Base-by-base conservation (phyloP, 2,113 vertebrate species). In the Gobio gobio region DNA sequence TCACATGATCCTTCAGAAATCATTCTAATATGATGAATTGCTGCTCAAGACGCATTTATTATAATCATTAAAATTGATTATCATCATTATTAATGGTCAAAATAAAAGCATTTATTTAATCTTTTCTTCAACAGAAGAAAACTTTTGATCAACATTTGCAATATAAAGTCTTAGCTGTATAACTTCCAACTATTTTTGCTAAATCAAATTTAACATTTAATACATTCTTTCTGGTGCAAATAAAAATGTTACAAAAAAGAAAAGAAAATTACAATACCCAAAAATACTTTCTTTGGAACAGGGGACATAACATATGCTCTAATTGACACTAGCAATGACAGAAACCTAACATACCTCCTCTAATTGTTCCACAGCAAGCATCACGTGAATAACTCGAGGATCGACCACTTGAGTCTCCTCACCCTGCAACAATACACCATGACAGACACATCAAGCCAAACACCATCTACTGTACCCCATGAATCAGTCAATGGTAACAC, bases 381-480 rank as follows among this genome's bases (percentile, higher is more conserved):
- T 97, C 88, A 99, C 97, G 49, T 99, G 97, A 91, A 98, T 95
- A 88, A 98, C 95, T 51, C 97, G 96, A 85, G 98, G 98, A 93
- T 99, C 98, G 76, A 99, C 96, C 0, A 95, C 95, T 90, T 97
- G 97, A 82, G 96, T 96, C 89, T 97, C 97, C 85, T 96, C 94
- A 88, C 92, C 96, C 98, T 99, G 81, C 9, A 63, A 54, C 47
- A 77, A 29, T 58, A 58, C 76, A 84, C 24, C 0, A 7, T 10
- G 14, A 51, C 26, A 22, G 59, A 72, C 36, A 74, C 36, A 74
- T 56, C 10, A 22, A n/a, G 3, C 3, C 51, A 73, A 66, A 73
- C n/a, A 33, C 18, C 14, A 72, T 22, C 9, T n/a, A n/a, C 14
- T 40, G 18, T 43, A 73, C n/a, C 18, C 8, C 5, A 49, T 45